phyloP scores from a whole-genome alignment of 2,113 vertebrate species.

The Leptobrachium ailaonicum region DNA sequence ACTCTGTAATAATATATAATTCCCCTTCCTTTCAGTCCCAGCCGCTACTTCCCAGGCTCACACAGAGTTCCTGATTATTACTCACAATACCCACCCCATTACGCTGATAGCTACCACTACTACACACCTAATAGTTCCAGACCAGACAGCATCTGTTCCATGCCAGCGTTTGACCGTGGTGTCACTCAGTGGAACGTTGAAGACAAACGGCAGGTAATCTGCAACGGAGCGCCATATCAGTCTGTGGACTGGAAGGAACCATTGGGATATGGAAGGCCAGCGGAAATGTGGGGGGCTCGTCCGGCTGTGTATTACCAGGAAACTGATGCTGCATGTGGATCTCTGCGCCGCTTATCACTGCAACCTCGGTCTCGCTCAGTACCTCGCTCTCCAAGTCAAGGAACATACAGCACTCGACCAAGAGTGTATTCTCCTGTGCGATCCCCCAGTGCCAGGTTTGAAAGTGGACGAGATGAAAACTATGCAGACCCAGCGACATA shows the following conservation, averaged over 20 bases:
- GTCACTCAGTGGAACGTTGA: conserved; percentile 78
- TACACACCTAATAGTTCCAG: conserved; percentile 69
- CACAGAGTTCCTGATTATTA: conserved; percentile 79
- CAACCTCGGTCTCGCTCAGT: conserved; percentile 92
- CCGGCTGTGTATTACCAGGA: conserved; percentile 67
- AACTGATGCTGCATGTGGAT: conserved; percentile 72
- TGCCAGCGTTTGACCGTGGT: conserved; percentile 80
- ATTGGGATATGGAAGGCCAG: conserved; percentile 56
- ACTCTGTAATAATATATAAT: neutral
- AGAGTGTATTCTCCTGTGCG: conserved; percentile 83
- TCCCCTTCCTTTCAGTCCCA: conserved; percentile 69
- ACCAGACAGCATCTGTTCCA: conserved; percentile 92
- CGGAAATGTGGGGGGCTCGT: conserved; percentile 66
- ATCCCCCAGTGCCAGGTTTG: conserved; percentile 81
- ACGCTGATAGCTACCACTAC: conserved; percentile 85
- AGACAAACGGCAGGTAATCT: conserved; percentile 80
- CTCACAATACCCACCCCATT: conserved; percentile 75
- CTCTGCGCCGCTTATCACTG: conserved; percentile 82
- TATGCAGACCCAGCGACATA: conserved; percentile 80
- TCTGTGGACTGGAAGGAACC: conserved; percentile 71
- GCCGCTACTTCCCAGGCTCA: conserved; percentile 76
- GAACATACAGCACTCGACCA: conserved; percentile 73
- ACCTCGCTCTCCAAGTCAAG: conserved; percentile 86
- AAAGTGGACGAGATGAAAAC: conserved; percentile 74
- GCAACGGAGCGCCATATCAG: conserved; percentile 75